Evolutionary conservation across 1,140 invertebrate genomes (phyloP).

Genomic region (Meloidogyne chitwoodi): DNA sequence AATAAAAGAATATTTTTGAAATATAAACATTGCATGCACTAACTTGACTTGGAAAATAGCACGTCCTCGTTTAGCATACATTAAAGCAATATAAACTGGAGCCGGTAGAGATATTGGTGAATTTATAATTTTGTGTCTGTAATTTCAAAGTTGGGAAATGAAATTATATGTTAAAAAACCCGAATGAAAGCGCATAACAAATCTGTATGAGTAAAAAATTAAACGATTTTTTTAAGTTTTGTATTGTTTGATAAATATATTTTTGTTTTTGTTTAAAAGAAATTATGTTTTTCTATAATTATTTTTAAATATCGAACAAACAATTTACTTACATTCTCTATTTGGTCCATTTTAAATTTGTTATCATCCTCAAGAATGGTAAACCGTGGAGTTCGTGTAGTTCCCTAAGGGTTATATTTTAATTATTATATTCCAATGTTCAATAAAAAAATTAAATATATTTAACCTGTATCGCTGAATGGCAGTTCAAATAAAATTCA

Average conservation of each 20-base stretch:
- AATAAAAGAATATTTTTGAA: neutral
- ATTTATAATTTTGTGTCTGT: constrained; percentile 35
- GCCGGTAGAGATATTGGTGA: constrained; percentile 32
- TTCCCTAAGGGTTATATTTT: constrained; percentile 11
- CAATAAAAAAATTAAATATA: too few relatives aligned
- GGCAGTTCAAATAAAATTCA: constrained; percentile 31
- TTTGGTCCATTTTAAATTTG: constrained; percentile 18
- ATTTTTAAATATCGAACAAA: too few relatives aligned
- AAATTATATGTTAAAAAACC: neutral
- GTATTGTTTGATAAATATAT: too few relatives aligned
- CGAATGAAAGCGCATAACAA: neutral
- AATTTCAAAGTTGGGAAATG: neutral
- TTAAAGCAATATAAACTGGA: constrained; percentile 33
- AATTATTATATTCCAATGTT: too few relatives aligned
- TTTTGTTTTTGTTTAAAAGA: too few relatives aligned
- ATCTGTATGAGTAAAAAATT: neutral
- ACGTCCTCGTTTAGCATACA: constrained; percentile 34
- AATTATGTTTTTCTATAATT: too few relatives aligned
- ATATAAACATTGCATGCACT: neutral
- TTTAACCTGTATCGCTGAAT: constrained; percentile 28
- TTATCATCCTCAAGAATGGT: constrained; percentile 28
- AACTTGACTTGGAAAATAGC: constrained; percentile 20
- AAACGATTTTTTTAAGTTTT: too few relatives aligned
- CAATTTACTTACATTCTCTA: constrained; percentile 2
- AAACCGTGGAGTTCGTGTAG: constrained; percentile 30